Evolutionary conservation across 2,113 vertebrate species (phyloP).

Genomic region (Phyllostomus hastatus): DNA sequence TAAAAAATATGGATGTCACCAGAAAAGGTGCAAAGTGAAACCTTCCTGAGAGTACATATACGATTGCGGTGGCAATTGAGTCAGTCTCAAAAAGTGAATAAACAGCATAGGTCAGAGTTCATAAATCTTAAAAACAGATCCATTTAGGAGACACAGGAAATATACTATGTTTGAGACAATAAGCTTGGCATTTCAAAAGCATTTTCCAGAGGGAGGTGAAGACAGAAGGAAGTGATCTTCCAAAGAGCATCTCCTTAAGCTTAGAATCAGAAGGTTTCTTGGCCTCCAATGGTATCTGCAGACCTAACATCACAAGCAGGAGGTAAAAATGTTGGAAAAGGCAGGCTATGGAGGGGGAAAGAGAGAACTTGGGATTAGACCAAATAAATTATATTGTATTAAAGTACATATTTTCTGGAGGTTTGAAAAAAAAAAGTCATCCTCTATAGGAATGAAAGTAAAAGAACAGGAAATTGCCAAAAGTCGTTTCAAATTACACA

Average conservation of each 20-base stretch:
- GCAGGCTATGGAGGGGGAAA: neutral
- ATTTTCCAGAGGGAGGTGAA: neutral
- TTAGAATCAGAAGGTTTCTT: neutral
- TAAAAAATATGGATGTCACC: neutral
- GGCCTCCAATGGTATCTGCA: neutral
- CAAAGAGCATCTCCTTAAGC: neutral
- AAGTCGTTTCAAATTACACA: neutral
- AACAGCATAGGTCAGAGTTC: neutral
- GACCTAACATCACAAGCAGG: neutral
- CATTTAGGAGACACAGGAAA: neutral
- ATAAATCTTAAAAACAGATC: neutral
- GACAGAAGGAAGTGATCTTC: neutral
- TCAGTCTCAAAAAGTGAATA: neutral
- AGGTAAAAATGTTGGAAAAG: neutral
- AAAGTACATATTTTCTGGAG: neutral
- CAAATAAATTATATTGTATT: neutral
- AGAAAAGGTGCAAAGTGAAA: neutral
- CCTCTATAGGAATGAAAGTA: neutral
- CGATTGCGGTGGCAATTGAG: neutral
- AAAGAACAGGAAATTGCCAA: neutral
- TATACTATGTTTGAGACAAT: neutral
- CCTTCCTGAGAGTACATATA: neutral
- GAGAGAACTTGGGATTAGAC: neutral
- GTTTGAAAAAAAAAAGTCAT: neutral
- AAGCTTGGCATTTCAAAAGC: neutral